Evolutionary conservation across 30 jellyfish, hydroid and myxozoan species (phyloP).

Genomic region (Cassiopea andromeda): DNA sequence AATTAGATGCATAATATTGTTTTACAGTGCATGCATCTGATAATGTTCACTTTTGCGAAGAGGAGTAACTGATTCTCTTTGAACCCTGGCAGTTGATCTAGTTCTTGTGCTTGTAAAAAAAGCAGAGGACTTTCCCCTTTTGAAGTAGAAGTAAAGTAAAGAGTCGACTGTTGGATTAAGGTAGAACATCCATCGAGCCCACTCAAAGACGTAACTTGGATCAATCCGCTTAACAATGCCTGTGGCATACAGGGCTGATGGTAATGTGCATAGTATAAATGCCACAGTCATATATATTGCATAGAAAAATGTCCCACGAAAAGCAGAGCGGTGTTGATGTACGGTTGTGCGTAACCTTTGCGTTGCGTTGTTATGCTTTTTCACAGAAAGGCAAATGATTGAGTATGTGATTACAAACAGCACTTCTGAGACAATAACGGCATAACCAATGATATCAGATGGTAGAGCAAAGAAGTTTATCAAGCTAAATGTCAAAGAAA

Average conservation of each 20-base stretch:
- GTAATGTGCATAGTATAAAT: conserved; percentile 26
- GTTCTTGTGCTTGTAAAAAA: too few species aligned
- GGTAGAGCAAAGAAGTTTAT: conserved; percentile 1
- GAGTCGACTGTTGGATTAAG: conserved; percentile 32
- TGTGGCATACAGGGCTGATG: conserved; percentile 3
- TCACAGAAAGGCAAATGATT: conserved; percentile 5
- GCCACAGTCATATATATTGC: conserved; percentile 15
- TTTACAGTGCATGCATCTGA: too few species aligned
- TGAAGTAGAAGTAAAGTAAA: conserved; percentile 19
- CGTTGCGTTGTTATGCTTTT: background rate
- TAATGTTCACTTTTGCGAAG: too few species aligned
- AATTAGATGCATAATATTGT: too few species aligned
- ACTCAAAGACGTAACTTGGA: conserved; percentile 14
- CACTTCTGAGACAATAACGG: background rate
- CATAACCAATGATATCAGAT: conserved; percentile 20
- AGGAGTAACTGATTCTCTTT: too few species aligned
- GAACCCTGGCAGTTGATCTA: too few species aligned
- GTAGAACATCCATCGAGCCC: conserved; percentile 45
- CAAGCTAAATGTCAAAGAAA: conserved; percentile 1
- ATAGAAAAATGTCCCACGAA: conserved; percentile 10
- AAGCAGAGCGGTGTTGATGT: background rate
- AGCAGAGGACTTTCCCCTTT: background rate
- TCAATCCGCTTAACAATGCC: background rate
- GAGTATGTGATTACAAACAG: conserved; percentile 8
- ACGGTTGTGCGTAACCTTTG: background rate